Evolutionary conservation across 2,113 vertebrate genomes (phyloP).

Genomic region (Carlito syrichta): DNA sequence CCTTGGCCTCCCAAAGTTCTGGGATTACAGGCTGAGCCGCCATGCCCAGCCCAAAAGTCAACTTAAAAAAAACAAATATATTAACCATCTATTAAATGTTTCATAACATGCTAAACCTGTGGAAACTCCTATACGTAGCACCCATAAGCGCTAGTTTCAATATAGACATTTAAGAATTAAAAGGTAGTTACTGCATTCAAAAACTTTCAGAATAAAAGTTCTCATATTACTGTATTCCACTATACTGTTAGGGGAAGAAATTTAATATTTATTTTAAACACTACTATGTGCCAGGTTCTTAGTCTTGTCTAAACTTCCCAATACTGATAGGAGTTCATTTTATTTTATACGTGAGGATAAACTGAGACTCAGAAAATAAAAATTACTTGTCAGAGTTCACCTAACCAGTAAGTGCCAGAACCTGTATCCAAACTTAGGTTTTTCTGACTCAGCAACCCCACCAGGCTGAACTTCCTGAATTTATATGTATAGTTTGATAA

Average conservation of each 20-base stretch:
- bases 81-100: neutral
- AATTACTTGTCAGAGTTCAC: neutral
- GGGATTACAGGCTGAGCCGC: too few relatives aligned
- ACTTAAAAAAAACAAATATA: neutral
- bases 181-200: neutral
- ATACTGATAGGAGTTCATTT: neutral
- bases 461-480: neutral
- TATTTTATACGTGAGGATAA: neutral
- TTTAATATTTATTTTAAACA: neutral
- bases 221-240: neutral
- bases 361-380: neutral
- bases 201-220: neutral
- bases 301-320: neutral
- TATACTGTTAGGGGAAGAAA: neutral
- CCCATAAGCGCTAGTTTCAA: neutral
- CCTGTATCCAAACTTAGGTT: neutral
- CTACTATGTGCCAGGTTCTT: neutral
- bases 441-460: neutral
- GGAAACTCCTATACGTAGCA: neutral
- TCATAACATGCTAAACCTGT: neutral
- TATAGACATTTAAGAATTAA: neutral
- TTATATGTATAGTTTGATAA: neutral
- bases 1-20: too few relatives aligned
- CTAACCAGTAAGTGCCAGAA: neutral
- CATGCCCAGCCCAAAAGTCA: slow-evolving; percentile 23